Conservation (phyloP, 2,797 vertebrate species). For the Gadopsis marmoratus region DNA sequence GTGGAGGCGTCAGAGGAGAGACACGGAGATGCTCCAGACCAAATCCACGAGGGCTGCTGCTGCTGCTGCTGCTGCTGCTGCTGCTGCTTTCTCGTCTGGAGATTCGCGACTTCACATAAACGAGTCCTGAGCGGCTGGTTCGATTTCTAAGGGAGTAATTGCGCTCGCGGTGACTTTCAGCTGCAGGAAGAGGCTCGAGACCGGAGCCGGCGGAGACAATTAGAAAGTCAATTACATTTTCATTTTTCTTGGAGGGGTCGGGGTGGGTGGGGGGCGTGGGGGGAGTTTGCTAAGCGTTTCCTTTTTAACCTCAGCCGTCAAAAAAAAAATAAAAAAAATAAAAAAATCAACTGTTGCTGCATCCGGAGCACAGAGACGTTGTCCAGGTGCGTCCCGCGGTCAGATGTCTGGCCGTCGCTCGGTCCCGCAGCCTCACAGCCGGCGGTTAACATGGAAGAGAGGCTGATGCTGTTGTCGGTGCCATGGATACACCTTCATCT, state of each 20-base stretch:
- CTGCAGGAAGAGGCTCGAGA: constrained; percentile 49
- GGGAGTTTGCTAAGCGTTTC: constrained; percentile 64
- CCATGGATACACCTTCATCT: constrained; percentile 78
- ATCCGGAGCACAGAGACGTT: constrained; percentile 65
- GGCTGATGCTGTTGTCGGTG: constrained; percentile 75
- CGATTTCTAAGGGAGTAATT: constrained; percentile 77
- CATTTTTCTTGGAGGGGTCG: no score
- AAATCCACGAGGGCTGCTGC: constrained; percentile 56
- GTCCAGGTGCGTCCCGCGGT: constrained; percentile 59
- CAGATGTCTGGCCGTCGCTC: constrained; percentile 71
- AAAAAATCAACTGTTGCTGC: constrained; percentile 87
- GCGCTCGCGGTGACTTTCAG: constrained; percentile 73
- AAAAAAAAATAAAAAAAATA: constrained; percentile 67
- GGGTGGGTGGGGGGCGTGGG: no score
- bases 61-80: no score
- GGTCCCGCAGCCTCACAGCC: constrained; percentile 57
- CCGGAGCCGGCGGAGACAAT: constrained; percentile 26
- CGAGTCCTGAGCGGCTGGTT: constrained; percentile 79
- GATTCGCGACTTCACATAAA: constrained; percentile 74
- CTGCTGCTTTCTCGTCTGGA: constrained; percentile 63
- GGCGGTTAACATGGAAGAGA: constrained; percentile 80
- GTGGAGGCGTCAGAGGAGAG: constrained; percentile 52
- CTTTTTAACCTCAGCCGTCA: constrained; percentile 67
- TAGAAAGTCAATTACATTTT: constrained; percentile 56
- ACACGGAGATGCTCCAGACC: constrained; percentile 71